phyloP scores from a whole-genome alignment of 1,140 invertebrate species.

The Ceratina australensis region DNA sequence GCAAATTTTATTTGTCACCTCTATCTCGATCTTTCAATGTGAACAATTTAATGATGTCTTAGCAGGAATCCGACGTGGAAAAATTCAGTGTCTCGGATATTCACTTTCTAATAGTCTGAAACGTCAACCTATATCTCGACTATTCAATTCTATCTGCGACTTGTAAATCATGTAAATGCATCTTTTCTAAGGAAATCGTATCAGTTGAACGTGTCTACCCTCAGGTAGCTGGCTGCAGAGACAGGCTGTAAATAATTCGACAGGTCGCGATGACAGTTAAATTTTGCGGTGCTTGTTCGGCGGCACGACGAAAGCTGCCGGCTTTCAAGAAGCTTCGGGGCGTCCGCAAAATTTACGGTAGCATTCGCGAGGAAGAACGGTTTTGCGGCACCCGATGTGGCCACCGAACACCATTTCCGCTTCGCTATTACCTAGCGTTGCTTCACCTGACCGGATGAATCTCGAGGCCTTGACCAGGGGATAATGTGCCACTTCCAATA shows the following conservation, averaged over 20 bases:
- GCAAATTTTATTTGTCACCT: background rate
- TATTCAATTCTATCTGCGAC: background rate
- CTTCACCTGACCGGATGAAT: slow-evolving; percentile 8
- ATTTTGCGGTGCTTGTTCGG: background rate
- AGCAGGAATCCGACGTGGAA: too few relatives aligned
- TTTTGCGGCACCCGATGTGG: slow-evolving; percentile 49
- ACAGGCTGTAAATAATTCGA: slow-evolving; percentile 39
- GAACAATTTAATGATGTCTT: too few relatives aligned
- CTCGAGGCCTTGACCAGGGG: slow-evolving; percentile 5
- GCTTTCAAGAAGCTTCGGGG: background rate
- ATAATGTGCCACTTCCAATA: background rate
- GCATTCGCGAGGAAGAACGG: slow-evolving; percentile 41
- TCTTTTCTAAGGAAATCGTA: background rate
- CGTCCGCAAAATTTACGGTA: slow-evolving; percentile 62
- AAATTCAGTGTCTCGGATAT: too few relatives aligned
- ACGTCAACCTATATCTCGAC: too few relatives aligned
- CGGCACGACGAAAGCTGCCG: background rate
- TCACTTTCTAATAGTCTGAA: too few relatives aligned
- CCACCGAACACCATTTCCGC: slow-evolving; percentile 37
- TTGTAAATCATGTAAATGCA: background rate
- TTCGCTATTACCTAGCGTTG: slow-evolving; percentile 26
- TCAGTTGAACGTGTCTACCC: background rate
- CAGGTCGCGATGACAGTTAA: slow-evolving; percentile 38
- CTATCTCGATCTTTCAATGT: too few relatives aligned
- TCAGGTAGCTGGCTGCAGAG: background rate